Evolutionary conservation across 2,113 vertebrate genomes (phyloP).

Genomic region (Pachyramphus minor): DNA sequence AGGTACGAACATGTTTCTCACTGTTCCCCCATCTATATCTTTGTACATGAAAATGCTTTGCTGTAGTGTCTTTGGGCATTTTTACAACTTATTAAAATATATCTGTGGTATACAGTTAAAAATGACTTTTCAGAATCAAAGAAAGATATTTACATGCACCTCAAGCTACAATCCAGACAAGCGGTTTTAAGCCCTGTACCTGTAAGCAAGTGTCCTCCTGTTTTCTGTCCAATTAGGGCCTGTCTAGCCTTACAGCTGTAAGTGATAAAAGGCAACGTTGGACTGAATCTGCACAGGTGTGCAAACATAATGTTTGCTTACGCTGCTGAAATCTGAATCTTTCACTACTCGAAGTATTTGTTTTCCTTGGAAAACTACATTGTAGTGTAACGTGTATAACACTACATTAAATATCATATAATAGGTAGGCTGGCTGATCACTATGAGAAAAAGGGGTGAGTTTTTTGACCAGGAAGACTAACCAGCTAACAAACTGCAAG

Average conservation of each 20-base stretch:
- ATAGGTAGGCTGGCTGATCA: not conserved
- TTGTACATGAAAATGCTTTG: not conserved
- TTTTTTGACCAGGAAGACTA: not conserved
- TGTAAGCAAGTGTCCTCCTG: not conserved
- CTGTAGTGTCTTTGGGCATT: not conserved
- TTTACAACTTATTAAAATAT: not conserved
- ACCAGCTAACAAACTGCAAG: not conserved
- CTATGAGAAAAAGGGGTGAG: not conserved
- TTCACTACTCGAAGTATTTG: slow-evolving; percentile 25
- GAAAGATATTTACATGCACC: not conserved
- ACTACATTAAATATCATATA: not conserved
- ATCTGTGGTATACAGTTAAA: not conserved
- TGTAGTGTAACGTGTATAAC: not conserved
- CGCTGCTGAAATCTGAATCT: slow-evolving; percentile 13
- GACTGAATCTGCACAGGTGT: slow-evolving; percentile 8
- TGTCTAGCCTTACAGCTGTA: not conserved
- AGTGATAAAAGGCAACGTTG: not conserved
- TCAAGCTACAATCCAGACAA: not conserved
- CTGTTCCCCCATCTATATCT: accelerated
- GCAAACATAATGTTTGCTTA: not conserved
- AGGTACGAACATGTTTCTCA: not conserved
- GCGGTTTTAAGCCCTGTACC: not conserved
- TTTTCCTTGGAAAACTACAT: not conserved
- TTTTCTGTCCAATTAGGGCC: not conserved
- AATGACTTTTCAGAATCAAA: not conserved